Evolutionary conservation across 1,140 invertebrate species (phyloP), one percentile per base, ranked within the genome.

Genomic region (Drosophila punjabiensis): DNA sequence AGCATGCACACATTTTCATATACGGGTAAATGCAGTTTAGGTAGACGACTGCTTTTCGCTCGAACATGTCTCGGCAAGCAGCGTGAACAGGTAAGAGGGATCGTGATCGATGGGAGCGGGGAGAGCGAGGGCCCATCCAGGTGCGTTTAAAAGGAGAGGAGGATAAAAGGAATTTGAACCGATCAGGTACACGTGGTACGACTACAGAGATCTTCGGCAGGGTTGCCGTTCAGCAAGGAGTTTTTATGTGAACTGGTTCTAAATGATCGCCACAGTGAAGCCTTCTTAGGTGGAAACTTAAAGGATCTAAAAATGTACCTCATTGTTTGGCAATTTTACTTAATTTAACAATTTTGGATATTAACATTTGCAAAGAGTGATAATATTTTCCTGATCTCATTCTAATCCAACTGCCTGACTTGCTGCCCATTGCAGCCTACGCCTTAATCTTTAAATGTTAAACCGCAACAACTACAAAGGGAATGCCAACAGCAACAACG

Each of bases 11-110:
- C 35, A 43, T 41, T 48, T 14, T 14, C 10, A 37, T 14, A n/a
- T 37, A 59, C 43, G 30, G 45, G 20, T 28, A 47, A 50, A 65
- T 84, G 58, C 63, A 69, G 35, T 52, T 28, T 74, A 89, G 85
- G 81, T 89, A 87, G 65, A n/a, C 28, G 62, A 61, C 43, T 53
- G 41, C 30, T 58, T 58, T 55, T 39, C 43, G 47, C 41, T 20
- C 20, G 50, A 66, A 32, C 84, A 84, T 89, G 84, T 88, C 86
- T 55, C 16, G 63, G 56, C 84, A 85, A 63, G 84, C 41, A 33
- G 20, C 43, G 35, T 7, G 33, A 39, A 47, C 85, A 85, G 82
- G 82, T 90, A 90, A 60, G n/a, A 67, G 65, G 41, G n/a, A 70
- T 48, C 14, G 28, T 8, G 6, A 8, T 10, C 18, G 14, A 37